Base-by-base conservation (phyloP, 2,888 invertebrate genomes). In the Tortrix viridana region DNA sequence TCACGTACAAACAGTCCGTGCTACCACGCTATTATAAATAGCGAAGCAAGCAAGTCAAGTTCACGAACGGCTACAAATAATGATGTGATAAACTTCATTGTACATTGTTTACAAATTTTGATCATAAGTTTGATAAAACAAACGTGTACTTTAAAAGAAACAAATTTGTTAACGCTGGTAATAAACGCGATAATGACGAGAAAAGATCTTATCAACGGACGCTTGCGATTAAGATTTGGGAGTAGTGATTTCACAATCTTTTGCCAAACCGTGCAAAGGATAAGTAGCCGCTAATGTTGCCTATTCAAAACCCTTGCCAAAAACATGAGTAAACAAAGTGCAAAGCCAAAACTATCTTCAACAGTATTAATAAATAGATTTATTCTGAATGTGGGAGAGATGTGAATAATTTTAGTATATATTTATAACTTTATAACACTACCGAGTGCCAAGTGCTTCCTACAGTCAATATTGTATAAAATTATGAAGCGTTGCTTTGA, bases 1-100 rank as follows among this genome's bases (percentile, higher is more conserved):
- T 66, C 66, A 66, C 66, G 66, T 66, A 66, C 50, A 32, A 22
- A 20, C 47, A 44, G 23, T 18, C 59, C 57, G 56, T 46, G 60
- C 60, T 22, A 57, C 41, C 38, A 23, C 37, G 37, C 23, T 26
- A 53, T 50, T 44, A 43, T 50, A 41, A 53, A 53, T 49, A 44
- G 55, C 26, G 20, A 54, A 50, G 48, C 52, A 47, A 22, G 5
- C 19, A 16, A 62, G 62, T 63, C 62, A 63, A 63, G 57, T 63
- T 63, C 57, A 63, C 23, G 62, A 57, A 52, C 57, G 47, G 38
- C 22, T 7, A 19, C 32, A 46, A 53, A 50, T 50, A 50, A 50
- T 32, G 49, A 49, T 44, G 49, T 43, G 26, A 47, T 43, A 19
- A 44, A 26, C n/a, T 14, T 46, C 49, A 38, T 20, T 18, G 22